These are phyloP conservation scores for Meles meles DNA, from an alignment of 2,113 vertebrate species.

Conservation along the genomic window DNA sequence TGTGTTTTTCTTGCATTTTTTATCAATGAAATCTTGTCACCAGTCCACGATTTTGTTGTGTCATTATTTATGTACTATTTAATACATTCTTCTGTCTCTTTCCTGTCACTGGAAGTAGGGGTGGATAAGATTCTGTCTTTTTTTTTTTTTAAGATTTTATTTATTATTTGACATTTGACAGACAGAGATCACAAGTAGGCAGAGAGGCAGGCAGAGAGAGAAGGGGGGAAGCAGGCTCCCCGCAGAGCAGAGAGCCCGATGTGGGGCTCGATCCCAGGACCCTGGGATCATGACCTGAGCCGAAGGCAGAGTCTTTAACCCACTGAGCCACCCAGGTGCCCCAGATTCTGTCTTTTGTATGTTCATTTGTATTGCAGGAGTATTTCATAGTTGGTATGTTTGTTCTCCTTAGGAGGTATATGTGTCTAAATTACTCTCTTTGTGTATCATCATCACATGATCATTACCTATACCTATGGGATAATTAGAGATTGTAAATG, in stretches of 20 bases:
- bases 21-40: neutral
- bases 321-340: too few relatives aligned
- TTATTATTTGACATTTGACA: too few relatives aligned
- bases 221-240: too few relatives aligned
- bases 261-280: too few relatives aligned
- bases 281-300: too few relatives aligned
- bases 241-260: too few relatives aligned
- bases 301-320: too few relatives aligned
- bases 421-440: neutral
- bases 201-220: too few relatives aligned
- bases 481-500: neutral
- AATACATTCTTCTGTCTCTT: neutral
- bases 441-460: neutral
- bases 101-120: neutral
- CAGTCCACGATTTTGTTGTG: neutral
- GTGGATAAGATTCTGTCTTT: neutral
- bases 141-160: too few relatives aligned
- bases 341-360: neutral
- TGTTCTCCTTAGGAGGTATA: neutral
- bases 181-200: too few relatives aligned
- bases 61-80: neutral
- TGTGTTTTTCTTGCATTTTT: neutral
- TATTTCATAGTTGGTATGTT: neutral
- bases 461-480: neutral
- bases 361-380: neutral